Evolutionary conservation across 35 echinoderm and acorn worm genomes (phyloP), one percentile per base, ranked within the genome.

Genomic region (Lytechinus pictus): DNA sequence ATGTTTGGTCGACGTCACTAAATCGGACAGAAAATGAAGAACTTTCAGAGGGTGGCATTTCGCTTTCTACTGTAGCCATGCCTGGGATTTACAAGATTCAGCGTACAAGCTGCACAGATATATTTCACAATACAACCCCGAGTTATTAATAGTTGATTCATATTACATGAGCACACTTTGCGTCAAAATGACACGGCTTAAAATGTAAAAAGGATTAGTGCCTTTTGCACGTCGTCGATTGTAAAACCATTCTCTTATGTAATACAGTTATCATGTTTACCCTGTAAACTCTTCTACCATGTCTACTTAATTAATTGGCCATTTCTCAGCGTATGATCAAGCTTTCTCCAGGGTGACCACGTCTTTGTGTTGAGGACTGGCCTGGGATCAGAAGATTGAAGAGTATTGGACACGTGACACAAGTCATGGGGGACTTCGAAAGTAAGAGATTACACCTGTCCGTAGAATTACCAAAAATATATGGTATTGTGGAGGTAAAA

Each of bases 381-480:
- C 66, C 66, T 79, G 16, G 66, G 66, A 79, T 79, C 66, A 79
- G 19, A 79, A 79, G 66, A 79, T 79, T 79, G 66, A 79, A 79
- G 66, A 79, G 66, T 79, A 79, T n/a, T 24, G 21, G 66, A 4
- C 66, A 79, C 12, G n/a, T 8, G 66, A 24, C 66, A 58, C 19
- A 79, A 24, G n/a, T 16, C 66, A 12, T 14, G 4, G 16, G 66
- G 19, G 66, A 79, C 66, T 79, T 79, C 8, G n/a, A 79, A 79
- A 24, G 66, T 79, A 79, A 16, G 66, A 79, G 16, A 79, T 79
- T 79, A 79, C 66, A 79, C n/a, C 19, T 24, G 66, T 79, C 66
- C 4, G n/a, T 79, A 79, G 16, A 79, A 79, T 24, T 24, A 16
- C 19, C 61, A 0, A 12, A 0, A n/a, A 79, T 2, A 79, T n/a